phyloP scores from a whole-genome alignment of 37 sponge, comb jelly and placozoan species.

The Oscarella lobularis region DNA sequence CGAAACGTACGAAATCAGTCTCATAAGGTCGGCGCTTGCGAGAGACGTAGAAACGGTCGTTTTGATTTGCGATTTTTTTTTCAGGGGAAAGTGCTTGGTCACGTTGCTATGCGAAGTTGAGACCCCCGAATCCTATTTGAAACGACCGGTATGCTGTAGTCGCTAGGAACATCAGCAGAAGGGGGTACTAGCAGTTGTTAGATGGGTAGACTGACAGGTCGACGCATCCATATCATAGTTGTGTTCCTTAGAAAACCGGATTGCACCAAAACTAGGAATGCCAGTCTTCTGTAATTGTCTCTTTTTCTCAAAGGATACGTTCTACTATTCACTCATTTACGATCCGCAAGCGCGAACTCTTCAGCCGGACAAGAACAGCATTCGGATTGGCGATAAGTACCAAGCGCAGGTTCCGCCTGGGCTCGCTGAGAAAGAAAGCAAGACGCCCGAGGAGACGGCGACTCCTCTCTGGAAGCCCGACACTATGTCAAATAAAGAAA shows the following conservation, averaged over 20 bases:
- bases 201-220: not conserved
- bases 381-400: slow-evolving; percentile 66
- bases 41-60: not conserved
- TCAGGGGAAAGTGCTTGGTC: slow-evolving; percentile 80
- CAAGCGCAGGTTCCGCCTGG: slow-evolving; percentile 66
- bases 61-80: not conserved
- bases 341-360: slow-evolving; percentile 83
- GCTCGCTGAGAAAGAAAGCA: not conserved
- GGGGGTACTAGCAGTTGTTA: not conserved
- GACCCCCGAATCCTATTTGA: slow-evolving; percentile 44
- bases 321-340: slow-evolving; percentile 88
- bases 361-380: slow-evolving; percentile 80
- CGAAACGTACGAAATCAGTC: slow-evolving; percentile 83
- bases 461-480: slow-evolving; percentile 68
- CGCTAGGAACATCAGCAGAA: not conserved
- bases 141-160: slow-evolving; percentile 2
- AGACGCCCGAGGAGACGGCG: slow-evolving; percentile 1
- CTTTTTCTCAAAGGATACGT: slow-evolving; percentile 40
- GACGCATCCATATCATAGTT: not conserved
- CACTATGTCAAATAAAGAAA: slow-evolving; percentile 55
- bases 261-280: no score
- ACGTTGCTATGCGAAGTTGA: slow-evolving; percentile 80
- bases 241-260: not conserved
- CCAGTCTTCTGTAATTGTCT: not conserved
- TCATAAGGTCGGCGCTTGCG: slow-evolving; percentile 56